Conservation (phyloP, 2,113 vertebrate species). For the Arvicanthis niloticus region DNA sequence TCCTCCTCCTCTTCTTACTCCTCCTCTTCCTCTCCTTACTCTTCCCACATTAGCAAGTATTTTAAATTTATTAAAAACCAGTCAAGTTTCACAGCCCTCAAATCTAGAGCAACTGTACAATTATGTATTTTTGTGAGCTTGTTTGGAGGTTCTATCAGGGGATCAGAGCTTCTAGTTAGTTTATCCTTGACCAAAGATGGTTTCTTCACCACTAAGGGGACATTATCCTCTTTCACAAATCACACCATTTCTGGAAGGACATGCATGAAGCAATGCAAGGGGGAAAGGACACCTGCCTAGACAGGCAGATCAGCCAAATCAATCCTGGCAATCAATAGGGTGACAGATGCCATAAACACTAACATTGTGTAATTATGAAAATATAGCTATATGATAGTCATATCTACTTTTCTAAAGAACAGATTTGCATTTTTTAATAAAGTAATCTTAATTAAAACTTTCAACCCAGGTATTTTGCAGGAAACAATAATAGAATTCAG, state of each 20-base stretch:
- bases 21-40: too few species aligned
- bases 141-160: not conserved
- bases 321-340: not conserved
- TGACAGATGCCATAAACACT: not conserved
- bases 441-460: not conserved
- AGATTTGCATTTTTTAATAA: not conserved
- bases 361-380: not conserved
- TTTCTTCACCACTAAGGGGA: not conserved
- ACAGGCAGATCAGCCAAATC: not conserved
- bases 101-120: not conserved
- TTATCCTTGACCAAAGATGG: not conserved
- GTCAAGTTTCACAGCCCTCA: fast-evolving
- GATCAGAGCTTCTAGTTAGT: not conserved
- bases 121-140: too few species aligned
- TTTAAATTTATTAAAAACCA: not conserved
- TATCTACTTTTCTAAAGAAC: not conserved
- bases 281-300: not conserved
- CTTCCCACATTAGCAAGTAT: too few species aligned
- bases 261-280: not conserved
- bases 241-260: not conserved
- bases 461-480: not conserved
- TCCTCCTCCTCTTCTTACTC: too few species aligned
- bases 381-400: not conserved
- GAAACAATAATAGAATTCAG: not conserved
- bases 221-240: not conserved